These are phyloP conservation scores for Micropterix aruncella DNA, from an alignment of 2,888 invertebrate genomes.

Conservation along the genomic window DNA sequence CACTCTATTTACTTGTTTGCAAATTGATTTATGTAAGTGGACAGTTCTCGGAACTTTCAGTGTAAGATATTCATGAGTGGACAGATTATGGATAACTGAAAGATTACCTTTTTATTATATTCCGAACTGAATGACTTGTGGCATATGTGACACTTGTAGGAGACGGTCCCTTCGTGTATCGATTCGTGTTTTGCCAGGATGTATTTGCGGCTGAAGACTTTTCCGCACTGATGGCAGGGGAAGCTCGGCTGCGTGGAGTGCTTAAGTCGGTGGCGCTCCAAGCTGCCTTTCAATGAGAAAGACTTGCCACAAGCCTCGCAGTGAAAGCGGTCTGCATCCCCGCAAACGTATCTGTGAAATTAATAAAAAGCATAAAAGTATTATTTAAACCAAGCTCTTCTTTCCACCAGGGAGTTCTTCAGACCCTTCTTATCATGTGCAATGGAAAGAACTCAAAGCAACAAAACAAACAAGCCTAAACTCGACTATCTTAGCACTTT, in stretches of 20 bases:
- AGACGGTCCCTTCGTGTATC: neutral
- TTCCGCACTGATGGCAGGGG: slow-evolving; percentile 25
- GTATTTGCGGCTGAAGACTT: slow-evolving; percentile 27
- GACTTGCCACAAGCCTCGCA: neutral
- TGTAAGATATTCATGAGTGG: too few relatives aligned
- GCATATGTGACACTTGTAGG: neutral
- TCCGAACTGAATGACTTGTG: neutral
- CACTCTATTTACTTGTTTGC: too few relatives aligned
- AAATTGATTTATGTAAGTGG: too few relatives aligned
- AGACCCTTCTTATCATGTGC: too few relatives aligned
- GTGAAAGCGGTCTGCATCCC: neutral
- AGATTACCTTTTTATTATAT: neutral
- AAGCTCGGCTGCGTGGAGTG: slow-evolving; percentile 32
- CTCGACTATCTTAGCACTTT: too few relatives aligned
- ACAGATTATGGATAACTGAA: too few relatives aligned
- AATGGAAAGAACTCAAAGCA: too few relatives aligned
- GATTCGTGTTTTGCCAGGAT: slow-evolving; percentile 23
- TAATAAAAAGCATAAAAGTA: too few relatives aligned
- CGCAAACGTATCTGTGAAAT: neutral
- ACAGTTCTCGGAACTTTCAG: too few relatives aligned
- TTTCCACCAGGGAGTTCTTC: too few relatives aligned
- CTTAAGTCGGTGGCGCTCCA: slow-evolving; percentile 17
- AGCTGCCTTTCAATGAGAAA: neutral
- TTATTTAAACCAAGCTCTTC: too few relatives aligned
- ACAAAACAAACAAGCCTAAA: too few relatives aligned